Percentiles rank a stretch among this genome's conserved stretches.
Conservation (phyloP, 2,113 vertebrate species). For the Microtus richardsoni region DNA sequence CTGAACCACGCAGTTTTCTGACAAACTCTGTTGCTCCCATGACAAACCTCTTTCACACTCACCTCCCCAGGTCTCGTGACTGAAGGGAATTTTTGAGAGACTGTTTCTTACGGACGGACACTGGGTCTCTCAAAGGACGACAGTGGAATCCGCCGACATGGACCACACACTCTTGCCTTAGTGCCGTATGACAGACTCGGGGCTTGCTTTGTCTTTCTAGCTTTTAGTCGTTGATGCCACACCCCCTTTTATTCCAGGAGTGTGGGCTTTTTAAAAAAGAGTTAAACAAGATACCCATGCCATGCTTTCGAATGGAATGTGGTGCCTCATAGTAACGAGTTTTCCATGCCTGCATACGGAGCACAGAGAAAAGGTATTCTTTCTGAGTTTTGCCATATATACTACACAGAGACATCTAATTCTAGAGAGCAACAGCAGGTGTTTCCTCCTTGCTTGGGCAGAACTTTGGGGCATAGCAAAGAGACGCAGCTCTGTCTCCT, state of each 20-base stretch:
- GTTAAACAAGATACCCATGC: neutral
- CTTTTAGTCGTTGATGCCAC: neutral
- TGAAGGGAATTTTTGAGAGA: neutral
- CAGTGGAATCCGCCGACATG: accelerated
- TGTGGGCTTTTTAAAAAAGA: neutral
- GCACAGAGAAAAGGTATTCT: neutral
- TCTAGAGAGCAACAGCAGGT: neutral
- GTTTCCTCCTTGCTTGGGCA: neutral
- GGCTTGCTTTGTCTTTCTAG: neutral
- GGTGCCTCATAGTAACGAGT: neutral
- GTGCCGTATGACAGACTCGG: neutral
- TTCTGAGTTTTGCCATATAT: neutral
- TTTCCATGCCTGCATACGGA: neutral
- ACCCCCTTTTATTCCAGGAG: neutral
- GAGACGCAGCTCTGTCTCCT: neutral
- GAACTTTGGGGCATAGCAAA: neutral
- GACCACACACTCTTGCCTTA: too few species aligned
- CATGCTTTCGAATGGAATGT: neutral
- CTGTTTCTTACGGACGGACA: neutral
- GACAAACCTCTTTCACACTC: neutral
- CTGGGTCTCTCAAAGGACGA: too few species aligned
- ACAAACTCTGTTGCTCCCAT: neutral
- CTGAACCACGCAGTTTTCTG: neutral
- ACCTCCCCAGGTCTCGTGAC: neutral
- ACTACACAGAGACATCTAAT: slow-evolving; percentile 8